Evolutionary conservation across 1,140 invertebrate species (phyloP).

Genomic region (Adelges cooleyi): DNA sequence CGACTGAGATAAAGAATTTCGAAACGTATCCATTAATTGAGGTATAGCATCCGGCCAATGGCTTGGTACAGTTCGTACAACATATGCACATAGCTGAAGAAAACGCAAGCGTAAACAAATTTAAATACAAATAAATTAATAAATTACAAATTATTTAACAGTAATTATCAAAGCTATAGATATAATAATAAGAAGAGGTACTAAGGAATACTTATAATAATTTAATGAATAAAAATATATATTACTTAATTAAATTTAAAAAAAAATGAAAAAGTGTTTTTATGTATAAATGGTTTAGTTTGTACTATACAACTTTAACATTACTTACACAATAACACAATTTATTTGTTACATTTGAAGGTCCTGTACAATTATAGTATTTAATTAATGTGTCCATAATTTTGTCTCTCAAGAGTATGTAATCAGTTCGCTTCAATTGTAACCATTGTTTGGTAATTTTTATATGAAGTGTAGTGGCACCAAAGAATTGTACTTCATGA

Average conservation of each 20-base stretch:
- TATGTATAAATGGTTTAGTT: neutral
- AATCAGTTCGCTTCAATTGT: conserved; percentile 66
- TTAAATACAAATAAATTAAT: no score
- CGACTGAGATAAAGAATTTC: conserved; percentile 47
- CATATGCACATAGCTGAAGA: conserved; percentile 50
- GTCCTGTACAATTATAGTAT: conserved; percentile 54
- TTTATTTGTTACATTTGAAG: conserved; percentile 70
- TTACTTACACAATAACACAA: conserved; percentile 72
- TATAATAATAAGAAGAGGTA: no score
- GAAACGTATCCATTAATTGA: conserved; percentile 52
- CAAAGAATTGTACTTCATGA: conserved; percentile 83
- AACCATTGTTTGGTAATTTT: conserved; percentile 78
- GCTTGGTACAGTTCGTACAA: conserved; percentile 50
- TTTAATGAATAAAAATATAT: neutral
- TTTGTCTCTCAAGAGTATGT: conserved; percentile 58
- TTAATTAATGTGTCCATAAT: conserved; percentile 59
- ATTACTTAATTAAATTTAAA: no score
- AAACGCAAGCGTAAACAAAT: conserved; percentile 31
- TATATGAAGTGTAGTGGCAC: conserved; percentile 71
- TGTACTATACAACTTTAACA: neutral
- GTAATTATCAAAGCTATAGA: no score
- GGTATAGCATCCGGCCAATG: conserved; percentile 53
- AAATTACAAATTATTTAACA: no score
- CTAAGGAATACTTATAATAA: neutral
- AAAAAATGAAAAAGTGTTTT: neutral